Base-by-base conservation (phyloP, 23 tunicate genomes). In the Phallusia fumigata region DNA sequence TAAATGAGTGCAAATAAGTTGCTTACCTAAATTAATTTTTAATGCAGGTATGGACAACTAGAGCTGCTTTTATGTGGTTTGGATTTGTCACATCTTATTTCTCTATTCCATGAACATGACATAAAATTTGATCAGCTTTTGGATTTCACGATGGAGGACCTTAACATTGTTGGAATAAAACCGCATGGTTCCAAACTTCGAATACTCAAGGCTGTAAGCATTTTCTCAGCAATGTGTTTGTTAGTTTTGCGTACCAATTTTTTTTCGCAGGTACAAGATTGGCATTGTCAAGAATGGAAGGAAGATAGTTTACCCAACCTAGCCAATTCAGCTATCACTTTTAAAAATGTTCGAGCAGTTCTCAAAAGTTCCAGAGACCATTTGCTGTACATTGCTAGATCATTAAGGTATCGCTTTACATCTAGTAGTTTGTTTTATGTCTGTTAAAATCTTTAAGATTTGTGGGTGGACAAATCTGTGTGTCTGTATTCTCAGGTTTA, bases 71-170 rank as follows among this genome's bases (percentile, higher is more conserved):
- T 94, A 8, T 78, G 86, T 79, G 98, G 98, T 35, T 50, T 94
- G 30, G 86, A 83, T 35, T 75, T 94, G 65, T 52, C 90, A 22
- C 85, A 86, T 78, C 64, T 89, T 12, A 94, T 94, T 19, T 88
- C 88, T 51, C 30, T 84, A 30, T 94, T 94, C 85, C 84, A 94
- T 80, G 90, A 94, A 83, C 98, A 94, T 80, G 94, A 94, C 65
- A 34, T 94, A 34, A 69, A 35, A 53, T 94, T 94, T 79, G 85
- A 86, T 32, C 93, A 94, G 72, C 80, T 94, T 15, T 65, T 94
- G 40, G 83, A 83, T 75, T 36, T 86, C 19, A 84, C 94, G 8
- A 86, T 74, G 75, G 88, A 94, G 28, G 94, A 94, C 44, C 76
- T 94, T 16, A 85, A 75, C 47, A 74, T 45, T 2, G 83, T 94